Base-by-base conservation (phyloP, 2,797 vertebrate species). In the Neosalanx taihuensis region DNA sequence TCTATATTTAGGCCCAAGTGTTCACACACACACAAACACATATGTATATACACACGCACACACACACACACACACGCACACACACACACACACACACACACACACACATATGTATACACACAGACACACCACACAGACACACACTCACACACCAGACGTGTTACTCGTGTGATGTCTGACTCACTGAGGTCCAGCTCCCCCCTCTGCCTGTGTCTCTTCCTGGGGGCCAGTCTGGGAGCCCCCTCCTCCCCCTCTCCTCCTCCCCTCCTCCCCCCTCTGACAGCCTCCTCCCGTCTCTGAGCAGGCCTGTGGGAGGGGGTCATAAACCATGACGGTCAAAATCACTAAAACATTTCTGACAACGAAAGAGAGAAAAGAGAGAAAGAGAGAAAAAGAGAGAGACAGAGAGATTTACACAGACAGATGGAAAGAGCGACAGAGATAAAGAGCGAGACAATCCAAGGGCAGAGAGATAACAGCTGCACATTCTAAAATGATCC, bases 151-250 rank as follows among this genome's bases (percentile, higher is more conserved):
- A n/a, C n/a, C n/a, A n/a, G n/a, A n/a, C n/a, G 33, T 35, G 3
- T 35, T 5, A 41, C 37, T 9, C 1, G 9, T 10, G 37, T 41
- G 37, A 41, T 10, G 37, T 9, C 10, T 46, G 62, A 86, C 93
- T 91, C 76, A 96, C 95, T 74, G 72, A 58, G 63, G 17, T 89
- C 72, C 59, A 70, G 69, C 29, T 79, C 86, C 0, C 71, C 58
- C 29, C 72, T 63, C 15, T 71, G 79, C 70, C 72, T 87, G 0
- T 87, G 87, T 76, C 83, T 90, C 20, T 61, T 72, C 26, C 69
- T 81, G 56, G 67, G 67, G 0, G 12, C 26, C 18, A 1, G 0
- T 3, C 80, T 26, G 3, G 30, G 23, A 3, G 26, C 6, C 0
- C 37, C 63, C 13, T 72, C 67, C 18, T 70, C 77, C 3, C 75